phyloP scores from a whole-genome alignment of 2,113 vertebrate genomes.

The Scopus umbretta region DNA sequence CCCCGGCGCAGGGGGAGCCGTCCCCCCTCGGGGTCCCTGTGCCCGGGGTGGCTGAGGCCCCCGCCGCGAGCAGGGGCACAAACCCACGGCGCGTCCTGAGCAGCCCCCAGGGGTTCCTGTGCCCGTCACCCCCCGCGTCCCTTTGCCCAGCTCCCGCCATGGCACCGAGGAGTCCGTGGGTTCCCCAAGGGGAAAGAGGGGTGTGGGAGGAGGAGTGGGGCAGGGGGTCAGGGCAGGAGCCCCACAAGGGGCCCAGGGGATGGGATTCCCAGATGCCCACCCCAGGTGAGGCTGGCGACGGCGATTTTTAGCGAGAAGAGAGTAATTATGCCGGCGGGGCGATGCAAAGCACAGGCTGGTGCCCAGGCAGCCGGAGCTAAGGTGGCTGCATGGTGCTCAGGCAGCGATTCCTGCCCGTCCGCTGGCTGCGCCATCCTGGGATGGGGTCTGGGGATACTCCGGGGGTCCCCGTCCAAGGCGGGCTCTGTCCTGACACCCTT shows the following conservation, averaged over 20 bases:
- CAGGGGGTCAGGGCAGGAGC: not conserved
- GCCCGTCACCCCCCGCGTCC: not conserved
- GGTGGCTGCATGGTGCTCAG: rapidly evolving
- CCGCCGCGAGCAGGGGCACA: not conserved
- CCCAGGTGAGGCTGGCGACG: not conserved
- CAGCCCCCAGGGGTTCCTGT: not conserved
- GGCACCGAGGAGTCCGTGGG: not conserved
- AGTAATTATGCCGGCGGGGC: rapidly evolving
- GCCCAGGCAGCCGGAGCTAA: not conserved
- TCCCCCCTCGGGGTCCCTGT: not conserved
- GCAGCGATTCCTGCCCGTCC: not conserved
- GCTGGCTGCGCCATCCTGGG: rapidly evolving
- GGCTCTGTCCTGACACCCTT: not conserved
- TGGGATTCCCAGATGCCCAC: no score
- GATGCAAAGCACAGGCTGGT: not conserved
- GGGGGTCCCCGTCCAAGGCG: rapidly evolving
- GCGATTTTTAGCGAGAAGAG: not conserved
- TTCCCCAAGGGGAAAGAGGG: not conserved
- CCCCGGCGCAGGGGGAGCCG: no score
- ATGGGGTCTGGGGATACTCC: no score
- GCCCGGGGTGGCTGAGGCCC: not conserved
- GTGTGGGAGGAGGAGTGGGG: no score
- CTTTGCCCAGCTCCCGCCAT: not conserved
- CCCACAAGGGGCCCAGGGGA: rapidly evolving
- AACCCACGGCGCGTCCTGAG: not conserved